Base-by-base conservation (phyloP, 2,797 vertebrate species). In the Meda fulgida region DNA sequence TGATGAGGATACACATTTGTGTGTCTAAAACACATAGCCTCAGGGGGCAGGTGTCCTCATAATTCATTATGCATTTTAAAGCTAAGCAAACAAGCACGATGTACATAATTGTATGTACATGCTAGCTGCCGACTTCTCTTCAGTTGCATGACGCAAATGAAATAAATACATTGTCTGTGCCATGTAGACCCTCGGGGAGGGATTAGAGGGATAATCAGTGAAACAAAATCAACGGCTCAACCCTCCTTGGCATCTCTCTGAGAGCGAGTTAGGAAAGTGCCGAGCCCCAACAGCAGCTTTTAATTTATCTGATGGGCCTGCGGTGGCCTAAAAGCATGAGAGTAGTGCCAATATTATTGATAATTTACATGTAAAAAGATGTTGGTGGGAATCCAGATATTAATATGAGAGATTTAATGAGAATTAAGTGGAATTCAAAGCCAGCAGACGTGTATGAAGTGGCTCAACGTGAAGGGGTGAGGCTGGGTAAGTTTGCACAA, bases 301-400 rank as follows among this genome's bases (percentile, higher is more conserved):
- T 87, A 76, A 84, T 87, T 80, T 77, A 80, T 84, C 63, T 70
- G 76, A 84, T 53, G 71, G 77, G 86, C 78, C 77, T 58, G 48
- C 31, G 38, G 83, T 69, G 80, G 60, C 58, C 71, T 75, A 40
- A 7, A 85, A 70, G 71, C 53, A 4, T 70, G 36, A 69, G 23
- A 51, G 38, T 10, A 89, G 91, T 92, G 93, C 93, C 93, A 94
- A 93, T 92, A 93, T 87, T 93, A 94, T 93, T 92, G 93, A 94
- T 94, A 93, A 94, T 93, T 94, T 92, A 94, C 91, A 91, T 90
- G 85, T 88, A 91, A 91, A 93, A 93, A 94, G 90, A 91, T 91
- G 91, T 93, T 87, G 71, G 88, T 55, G 93, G 92, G 92, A 93
- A 93, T 92, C 40, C 80, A 83, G 58, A 69, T 21, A 46, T 51